These are phyloP conservation scores for Porites divaricata DNA, from an alignment of 92 coral and sea anemone genomes.

Conservation along the genomic window DNA sequence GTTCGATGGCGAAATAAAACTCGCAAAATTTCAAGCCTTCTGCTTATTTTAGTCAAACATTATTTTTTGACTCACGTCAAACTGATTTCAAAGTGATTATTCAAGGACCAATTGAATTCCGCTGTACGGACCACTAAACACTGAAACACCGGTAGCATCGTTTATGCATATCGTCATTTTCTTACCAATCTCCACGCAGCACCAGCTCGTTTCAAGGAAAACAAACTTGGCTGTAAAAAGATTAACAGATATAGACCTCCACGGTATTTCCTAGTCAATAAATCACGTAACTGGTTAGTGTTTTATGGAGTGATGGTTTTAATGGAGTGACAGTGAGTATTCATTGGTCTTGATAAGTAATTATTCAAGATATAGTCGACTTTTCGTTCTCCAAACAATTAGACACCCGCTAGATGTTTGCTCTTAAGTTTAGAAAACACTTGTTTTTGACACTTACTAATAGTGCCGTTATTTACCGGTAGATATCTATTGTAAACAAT, in stretches of 20 bases:
- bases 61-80: not conserved
- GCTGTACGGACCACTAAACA: conserved; percentile 25
- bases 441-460: conserved; percentile 37
- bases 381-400: conserved; percentile 20
- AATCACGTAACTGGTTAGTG: not conserved
- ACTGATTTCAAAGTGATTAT: conserved; percentile 6
- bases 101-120: conserved; percentile 15
- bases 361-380: conserved; percentile 10
- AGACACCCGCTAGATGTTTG: conserved; percentile 41
- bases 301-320: not conserved
- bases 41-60: not conserved
- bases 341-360: not conserved
- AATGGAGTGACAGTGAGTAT: not conserved
- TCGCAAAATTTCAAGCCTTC: too few species aligned
- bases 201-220: conserved; percentile 33
- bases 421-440: conserved; percentile 30
- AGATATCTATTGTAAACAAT: conserved; percentile 22
- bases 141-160: conserved; percentile 25
- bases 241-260: not conserved
- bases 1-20: too few species aligned
- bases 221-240: conserved; percentile 7
- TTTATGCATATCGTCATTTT: conserved; percentile 48
- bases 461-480: conserved; percentile 43
- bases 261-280: not conserved
- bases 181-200: conserved; percentile 7